Base-by-base conservation (phyloP, 2,113 vertebrate species). In the Trogon surrucura region DNA sequence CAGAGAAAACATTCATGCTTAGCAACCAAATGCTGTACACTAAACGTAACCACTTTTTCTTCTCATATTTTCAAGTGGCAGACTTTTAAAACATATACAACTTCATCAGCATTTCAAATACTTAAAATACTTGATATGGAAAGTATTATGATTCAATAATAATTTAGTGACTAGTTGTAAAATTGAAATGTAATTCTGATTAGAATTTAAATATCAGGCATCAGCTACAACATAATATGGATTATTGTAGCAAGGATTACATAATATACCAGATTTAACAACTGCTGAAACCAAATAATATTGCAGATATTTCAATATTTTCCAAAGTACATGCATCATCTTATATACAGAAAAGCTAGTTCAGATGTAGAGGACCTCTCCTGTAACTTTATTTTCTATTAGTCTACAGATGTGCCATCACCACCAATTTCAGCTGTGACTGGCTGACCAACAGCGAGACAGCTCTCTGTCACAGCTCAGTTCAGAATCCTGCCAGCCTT, bases 401-500 rank as follows among this genome's bases (percentile, higher is more conserved):
- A 64, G 69, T 91, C 93, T 74, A 91, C 70, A 81, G 89, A 84
- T 45, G 51, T 16, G 64, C 88, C 88, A 27, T 85, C 89, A 26
- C 91, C 85, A 23, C 20, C 0, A 0, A 73, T 60, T 80, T 91
- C 91, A 60, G 54, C 72, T 84, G 56, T 66, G 90, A 96, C 32
- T 91, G 92, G 91, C 85, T 92, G 95, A 96, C 97, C 97, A 97
- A 70, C 69, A 94, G 97, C 16, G 0, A 98, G 93, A 66, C 94
- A 97, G 88, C 97, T 97, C 91, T 95, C 94, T 30, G 74, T 96
- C 64, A 92, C 61, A 53, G 95, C 97, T 95, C 96, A 90, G 95
- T 95, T 97, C 89, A 96, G 91, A 95, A 97, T 96, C 97, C 96
- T 95, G 93, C 97, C 98, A 96, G 96, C 75, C 97, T 97, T 89